Conservation (phyloP, 2,797 vertebrate species). For the Callimico goeldii region DNA sequence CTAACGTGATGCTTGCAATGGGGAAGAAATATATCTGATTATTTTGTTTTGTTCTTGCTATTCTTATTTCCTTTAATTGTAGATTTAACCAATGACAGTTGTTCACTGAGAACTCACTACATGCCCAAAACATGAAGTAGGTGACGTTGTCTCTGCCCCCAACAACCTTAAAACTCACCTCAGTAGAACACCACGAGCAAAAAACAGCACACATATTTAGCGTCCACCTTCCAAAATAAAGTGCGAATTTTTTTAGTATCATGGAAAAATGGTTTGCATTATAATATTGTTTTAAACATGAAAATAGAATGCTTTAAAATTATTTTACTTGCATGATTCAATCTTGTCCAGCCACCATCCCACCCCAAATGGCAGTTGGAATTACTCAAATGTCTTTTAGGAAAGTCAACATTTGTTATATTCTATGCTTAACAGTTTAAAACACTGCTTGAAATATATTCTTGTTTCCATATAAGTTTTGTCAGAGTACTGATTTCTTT, state of each 20-base stretch:
- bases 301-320: neutral
- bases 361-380: neutral
- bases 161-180: neutral
- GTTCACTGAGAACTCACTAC: neutral
- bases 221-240: neutral
- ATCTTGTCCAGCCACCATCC: neutral
- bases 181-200: neutral
- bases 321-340: neutral
- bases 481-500: neutral
- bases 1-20: neutral
- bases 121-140: neutral
- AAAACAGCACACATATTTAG: neutral
- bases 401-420: constrained; percentile 4
- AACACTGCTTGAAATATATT: neutral
- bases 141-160: neutral
- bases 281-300: neutral
- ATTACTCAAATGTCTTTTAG: constrained; percentile 11
- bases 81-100: neutral
- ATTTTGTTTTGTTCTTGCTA: neutral
- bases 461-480: neutral
- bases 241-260: neutral
- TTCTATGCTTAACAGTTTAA: neutral
- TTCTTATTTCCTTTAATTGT: neutral
- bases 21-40: neutral
- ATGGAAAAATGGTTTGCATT: neutral